phyloP scores from a whole-genome alignment of 2,797 vertebrate species.

The Chromis chromis region DNA sequence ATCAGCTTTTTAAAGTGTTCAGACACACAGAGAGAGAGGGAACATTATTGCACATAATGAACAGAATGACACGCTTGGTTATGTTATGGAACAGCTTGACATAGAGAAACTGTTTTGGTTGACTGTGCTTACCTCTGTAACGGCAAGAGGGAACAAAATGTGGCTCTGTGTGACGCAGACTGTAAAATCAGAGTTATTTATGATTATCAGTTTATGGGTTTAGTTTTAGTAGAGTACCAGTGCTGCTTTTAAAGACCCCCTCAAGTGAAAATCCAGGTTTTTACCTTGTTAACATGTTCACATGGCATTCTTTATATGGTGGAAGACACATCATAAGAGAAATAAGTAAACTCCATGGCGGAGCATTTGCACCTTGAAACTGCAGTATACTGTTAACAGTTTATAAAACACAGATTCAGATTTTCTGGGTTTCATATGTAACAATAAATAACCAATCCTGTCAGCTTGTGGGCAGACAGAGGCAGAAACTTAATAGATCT shows the following conservation, averaged over 20 bases:
- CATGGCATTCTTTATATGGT: no score
- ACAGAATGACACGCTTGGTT: neutral
- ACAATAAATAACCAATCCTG: no score
- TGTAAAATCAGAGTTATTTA: neutral
- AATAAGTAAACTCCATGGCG: no score
- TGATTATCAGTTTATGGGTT: conserved; percentile 11
- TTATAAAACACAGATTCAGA: no score
- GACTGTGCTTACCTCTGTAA: neutral
- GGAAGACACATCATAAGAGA: no score
- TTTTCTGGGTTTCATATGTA: no score
- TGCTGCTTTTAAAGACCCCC: conserved; percentile 4
- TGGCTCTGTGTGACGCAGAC: neutral
- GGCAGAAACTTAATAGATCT: no score
- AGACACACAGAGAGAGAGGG: conserved; percentile 5
- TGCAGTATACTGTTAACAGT: no score
- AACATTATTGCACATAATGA: conserved; percentile 5
- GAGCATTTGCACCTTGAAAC: no score
- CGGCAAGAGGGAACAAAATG: neutral
- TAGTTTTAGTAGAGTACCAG: neutral
- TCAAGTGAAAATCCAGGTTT: no score
- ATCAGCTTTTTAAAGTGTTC: conserved; percentile 34
- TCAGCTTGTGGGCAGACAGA: no score
- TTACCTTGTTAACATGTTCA: no score
- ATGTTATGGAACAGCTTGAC: conserved; percentile 21
- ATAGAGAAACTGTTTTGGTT: conserved; percentile 2